Evolutionary conservation across 2,888 invertebrate genomes (phyloP).

Genomic region (Diachrysia chrysitis): DNA sequence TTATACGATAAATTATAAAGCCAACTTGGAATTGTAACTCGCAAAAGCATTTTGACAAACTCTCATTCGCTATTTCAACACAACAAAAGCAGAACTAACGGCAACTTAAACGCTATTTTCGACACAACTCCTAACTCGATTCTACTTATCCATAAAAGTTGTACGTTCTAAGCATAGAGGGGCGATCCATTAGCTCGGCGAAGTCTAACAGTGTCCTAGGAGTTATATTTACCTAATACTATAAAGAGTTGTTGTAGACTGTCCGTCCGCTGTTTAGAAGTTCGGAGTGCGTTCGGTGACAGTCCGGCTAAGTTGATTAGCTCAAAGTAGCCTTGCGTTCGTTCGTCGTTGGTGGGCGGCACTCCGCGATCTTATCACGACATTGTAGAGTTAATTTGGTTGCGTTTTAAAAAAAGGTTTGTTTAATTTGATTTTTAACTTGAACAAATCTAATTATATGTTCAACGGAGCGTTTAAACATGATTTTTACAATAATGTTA

Average conservation of each 20-base stretch:
- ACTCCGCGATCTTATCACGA: constrained; percentile 72
- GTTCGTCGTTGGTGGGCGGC: constrained; percentile 73
- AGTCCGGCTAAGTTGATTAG: constrained; percentile 78
- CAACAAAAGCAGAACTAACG: constrained; percentile 70
- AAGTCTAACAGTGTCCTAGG: constrained; percentile 82
- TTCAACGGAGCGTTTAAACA: constrained; percentile 59
- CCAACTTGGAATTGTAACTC: constrained; percentile 42
- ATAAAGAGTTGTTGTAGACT: constrained; percentile 82
- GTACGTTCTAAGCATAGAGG: constrained; percentile 80
- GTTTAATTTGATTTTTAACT: constrained; percentile 67
- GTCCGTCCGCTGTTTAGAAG: constrained; percentile 75
- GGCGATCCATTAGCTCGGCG: constrained; percentile 83
- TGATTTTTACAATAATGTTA: constrained; percentile 47
- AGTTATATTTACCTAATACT: constrained; percentile 85
- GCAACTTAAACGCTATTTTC: constrained; percentile 79
- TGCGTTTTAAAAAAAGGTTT: constrained; percentile 63
- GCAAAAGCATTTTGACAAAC: constrained; percentile 58
- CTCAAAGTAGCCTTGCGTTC: constrained; percentile 67
- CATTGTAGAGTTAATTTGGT: constrained; percentile 73
- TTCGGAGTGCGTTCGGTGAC: constrained; percentile 76
- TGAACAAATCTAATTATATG: constrained; percentile 60
- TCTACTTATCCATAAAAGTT: constrained; percentile 86
- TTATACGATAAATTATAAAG: constrained; percentile 30
- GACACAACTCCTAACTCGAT: constrained; percentile 80
- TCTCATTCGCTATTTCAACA: constrained; percentile 64